Percentiles rank a stretch among this genome's conserved stretches.
Evolutionary conservation across 1,140 invertebrate species (phyloP).

Genomic region (Proales similis): DNA sequence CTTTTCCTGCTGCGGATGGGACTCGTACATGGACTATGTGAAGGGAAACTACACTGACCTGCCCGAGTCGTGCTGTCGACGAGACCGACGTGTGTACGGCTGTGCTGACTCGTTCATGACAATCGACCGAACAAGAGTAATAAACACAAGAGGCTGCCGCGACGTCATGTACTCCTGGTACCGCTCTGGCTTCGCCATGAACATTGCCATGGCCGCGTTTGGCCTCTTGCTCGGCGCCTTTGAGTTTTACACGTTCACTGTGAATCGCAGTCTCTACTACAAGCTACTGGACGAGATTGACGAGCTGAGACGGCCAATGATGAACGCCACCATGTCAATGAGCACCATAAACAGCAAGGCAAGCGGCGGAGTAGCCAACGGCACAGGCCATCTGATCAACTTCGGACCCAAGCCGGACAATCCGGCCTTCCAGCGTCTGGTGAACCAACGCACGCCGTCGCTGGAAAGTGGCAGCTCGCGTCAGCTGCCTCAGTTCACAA

Average conservation of each 20-base stretch:
- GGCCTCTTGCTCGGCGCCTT: constrained; percentile 3
- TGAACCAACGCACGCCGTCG: background rate
- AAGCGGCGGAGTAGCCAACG: constrained; percentile 4
- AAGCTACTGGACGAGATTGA: constrained; percentile 21
- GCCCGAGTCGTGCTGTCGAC: constrained; percentile 34
- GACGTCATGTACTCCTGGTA: constrained; percentile 37
- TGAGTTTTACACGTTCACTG: constrained; percentile 13
- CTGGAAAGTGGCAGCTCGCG: constrained; percentile 4
- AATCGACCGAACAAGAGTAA: constrained; percentile 19
- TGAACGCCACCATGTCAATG: constrained; percentile 37
- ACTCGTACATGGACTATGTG: constrained; percentile 31
- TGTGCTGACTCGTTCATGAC: constrained; percentile 26
- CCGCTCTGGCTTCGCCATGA: constrained; percentile 24
- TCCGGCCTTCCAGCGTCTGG: background rate
- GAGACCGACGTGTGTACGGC: constrained; percentile 28
- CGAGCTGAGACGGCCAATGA: constrained; percentile 36
- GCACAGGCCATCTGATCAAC: constrained; percentile 30
- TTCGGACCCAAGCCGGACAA: constrained; percentile 10
- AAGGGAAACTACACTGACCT: constrained; percentile 13
- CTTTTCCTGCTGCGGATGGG: constrained; percentile 38
- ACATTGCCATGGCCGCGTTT: constrained; percentile 29
- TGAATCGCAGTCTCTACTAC: constrained; percentile 19
- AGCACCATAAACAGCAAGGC: constrained; percentile 36
- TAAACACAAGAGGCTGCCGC: constrained; percentile 32
- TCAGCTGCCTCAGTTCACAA: constrained; percentile 7